Evolutionary conservation across 2,113 vertebrate genomes (phyloP), one percentile per base, ranked within the genome.

Genomic region (Pachyramphus minor): DNA sequence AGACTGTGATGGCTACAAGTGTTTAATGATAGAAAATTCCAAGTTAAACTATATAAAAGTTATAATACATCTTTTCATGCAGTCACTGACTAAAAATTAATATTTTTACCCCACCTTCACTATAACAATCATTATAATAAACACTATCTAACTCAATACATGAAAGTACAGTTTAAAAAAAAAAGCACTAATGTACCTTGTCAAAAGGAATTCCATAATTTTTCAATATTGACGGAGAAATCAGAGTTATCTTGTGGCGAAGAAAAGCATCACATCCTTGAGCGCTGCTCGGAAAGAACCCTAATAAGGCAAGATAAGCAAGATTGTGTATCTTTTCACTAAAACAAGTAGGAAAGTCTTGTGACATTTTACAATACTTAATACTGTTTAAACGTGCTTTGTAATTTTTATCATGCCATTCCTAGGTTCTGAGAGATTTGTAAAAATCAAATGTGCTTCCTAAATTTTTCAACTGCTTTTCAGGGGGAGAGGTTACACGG

Each of bases 151-250:
- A 90, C 30, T 49, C 23, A 60, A 75, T 27, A 14, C 7, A 64
- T 24, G 68, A 33, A 87, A 39, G 50, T 10, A 72, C 8, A 69
- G 63, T 68, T 80, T 85, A 45, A 84, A 84, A 96, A 78, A 78
- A 78, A 44, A 37, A 89, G 60, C 15, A 86, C 8, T 35, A 81
- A 80, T 2, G 28, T 98, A 99, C 99, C 99, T 99, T 99, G 97
- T 99, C 98, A 97, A 99, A 99, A 92, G 99, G 99, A 97, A 99
- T 99, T 93, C 99, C 98, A 28, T 99, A 99, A 84, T 99, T 99
- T 97, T 99, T 99, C 89, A 99, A 95, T 94, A 99, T 97, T 56
- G 98, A 99, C 7, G 99, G 99, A 74, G 99, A 99, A 95, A 99
- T 99, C 67, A 99, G 97, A 78, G 99, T 99, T 99, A 99, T 99